These are phyloP conservation scores for Aporrectodea caliginosa DNA, from an alignment of 1,140 invertebrate genomes.

Conservation along the genomic window DNA sequence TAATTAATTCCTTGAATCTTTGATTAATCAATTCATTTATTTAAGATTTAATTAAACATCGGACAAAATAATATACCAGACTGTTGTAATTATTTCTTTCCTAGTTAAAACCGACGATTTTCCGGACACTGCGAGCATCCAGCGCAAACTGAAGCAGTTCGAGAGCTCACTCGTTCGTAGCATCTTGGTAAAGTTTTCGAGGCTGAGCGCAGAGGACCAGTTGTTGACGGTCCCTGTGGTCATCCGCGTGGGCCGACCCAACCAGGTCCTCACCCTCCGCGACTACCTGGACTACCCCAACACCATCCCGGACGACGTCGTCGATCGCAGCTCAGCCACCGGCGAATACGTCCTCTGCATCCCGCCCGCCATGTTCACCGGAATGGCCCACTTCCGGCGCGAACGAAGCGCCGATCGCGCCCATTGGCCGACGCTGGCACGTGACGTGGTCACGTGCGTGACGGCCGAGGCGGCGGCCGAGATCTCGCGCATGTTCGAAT, in stretches of 20 bases:
- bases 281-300: background rate
- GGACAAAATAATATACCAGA: too few relatives aligned
- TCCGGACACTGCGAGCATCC: background rate
- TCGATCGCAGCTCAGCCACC: background rate
- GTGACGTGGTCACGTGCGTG: constrained; percentile 27
- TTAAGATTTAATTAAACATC: too few relatives aligned
- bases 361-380: background rate
- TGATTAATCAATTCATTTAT: too few relatives aligned
- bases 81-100: background rate
- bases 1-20: too few relatives aligned
- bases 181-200: background rate
- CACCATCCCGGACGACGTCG: background rate
- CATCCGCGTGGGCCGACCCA: background rate
- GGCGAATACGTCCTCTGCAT: background rate
- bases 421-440: constrained; percentile 26
- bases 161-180: background rate
- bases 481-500: constrained; percentile 29
- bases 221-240: background rate
- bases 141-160: background rate
- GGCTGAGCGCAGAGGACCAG: background rate
- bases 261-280: background rate
- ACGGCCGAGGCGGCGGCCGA: constrained; percentile 23
- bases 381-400: constrained; percentile 19
- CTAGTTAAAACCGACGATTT: background rate
- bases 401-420: constrained; percentile 6